phyloP scores from a whole-genome alignment of 2,888 invertebrate genomes.

The Galerucella pusilla region DNA sequence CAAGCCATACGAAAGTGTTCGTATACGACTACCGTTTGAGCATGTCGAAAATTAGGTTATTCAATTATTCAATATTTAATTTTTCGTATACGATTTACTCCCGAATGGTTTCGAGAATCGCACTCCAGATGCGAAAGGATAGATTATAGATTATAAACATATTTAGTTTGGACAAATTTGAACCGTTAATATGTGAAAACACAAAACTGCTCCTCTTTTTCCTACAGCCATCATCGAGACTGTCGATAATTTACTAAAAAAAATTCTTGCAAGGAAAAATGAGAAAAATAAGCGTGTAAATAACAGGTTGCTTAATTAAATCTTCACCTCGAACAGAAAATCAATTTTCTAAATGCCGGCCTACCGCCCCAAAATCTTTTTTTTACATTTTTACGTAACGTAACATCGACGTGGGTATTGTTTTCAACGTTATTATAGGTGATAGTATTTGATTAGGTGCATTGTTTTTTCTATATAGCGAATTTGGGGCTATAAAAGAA shows the following conservation, averaged over 20 bases:
- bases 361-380: neutral
- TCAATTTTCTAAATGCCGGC: conserved; percentile 21
- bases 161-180: too few species aligned
- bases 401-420: neutral
- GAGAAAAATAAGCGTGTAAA: conserved; percentile 33
- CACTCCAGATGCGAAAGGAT: too few species aligned
- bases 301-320: conserved; percentile 40
- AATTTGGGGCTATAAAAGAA: too few species aligned
- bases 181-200: too few species aligned
- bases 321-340: conserved; percentile 38
- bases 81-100: too few species aligned
- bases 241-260: conserved; percentile 28
- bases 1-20: too few species aligned
- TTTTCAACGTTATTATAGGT: neutral
- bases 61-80: too few species aligned
- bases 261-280: conserved; percentile 17
- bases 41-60: too few species aligned
- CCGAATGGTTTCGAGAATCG: too few species aligned
- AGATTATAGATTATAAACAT: too few species aligned
- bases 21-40: too few species aligned
- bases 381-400: neutral
- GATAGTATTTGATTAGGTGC: neutral
- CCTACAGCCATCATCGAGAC: neutral
- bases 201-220: neutral
- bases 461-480: too few species aligned